Evolutionary conservation across 2,888 invertebrate species (phyloP).

Genomic region (Zygogramma bicolorata): DNA sequence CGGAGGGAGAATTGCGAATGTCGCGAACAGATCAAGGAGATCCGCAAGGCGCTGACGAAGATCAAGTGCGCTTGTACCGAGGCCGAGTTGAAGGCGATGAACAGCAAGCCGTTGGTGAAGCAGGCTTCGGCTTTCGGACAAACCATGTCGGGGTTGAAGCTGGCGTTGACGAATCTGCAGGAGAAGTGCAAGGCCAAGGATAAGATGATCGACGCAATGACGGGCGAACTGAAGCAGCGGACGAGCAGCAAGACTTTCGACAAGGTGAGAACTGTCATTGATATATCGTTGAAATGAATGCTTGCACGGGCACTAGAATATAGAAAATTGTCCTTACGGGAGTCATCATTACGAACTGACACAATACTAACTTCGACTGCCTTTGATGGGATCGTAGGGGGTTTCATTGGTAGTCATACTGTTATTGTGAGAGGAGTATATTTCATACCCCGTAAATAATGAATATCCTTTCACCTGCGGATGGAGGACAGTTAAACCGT

Average conservation of each 20-base stretch:
- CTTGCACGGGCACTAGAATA: too few species aligned
- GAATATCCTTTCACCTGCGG: too few species aligned
- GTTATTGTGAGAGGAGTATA: too few species aligned
- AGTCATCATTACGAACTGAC: too few species aligned
- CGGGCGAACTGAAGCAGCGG: slow-evolving; percentile 56
- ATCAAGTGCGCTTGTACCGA: slow-evolving; percentile 53
- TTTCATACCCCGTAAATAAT: too few species aligned
- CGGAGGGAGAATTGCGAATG: slow-evolving; percentile 51
- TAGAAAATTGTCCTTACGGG: too few species aligned
- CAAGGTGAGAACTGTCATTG: too few species aligned
- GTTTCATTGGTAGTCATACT: too few species aligned
- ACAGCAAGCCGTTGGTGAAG: slow-evolving; percentile 49
- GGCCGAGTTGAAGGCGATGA: slow-evolving; percentile 49
- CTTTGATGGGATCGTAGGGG: too few species aligned
- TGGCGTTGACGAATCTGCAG: slow-evolving; percentile 57
- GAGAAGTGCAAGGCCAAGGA: slow-evolving; percentile 62
- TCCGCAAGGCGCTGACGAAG: slow-evolving; percentile 48
- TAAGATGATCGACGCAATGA: slow-evolving; percentile 60
- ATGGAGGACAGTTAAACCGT: too few species aligned
- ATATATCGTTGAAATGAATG: too few species aligned
- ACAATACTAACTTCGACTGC: too few species aligned
- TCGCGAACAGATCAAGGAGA: slow-evolving; percentile 53
- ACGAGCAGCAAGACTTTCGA: slow-evolving; percentile 51
- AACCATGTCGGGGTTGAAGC: slow-evolving; percentile 58
- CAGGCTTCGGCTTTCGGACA: slow-evolving; percentile 52